Conservation (phyloP, 1,140 invertebrate genomes). For the Heliconius eleuchia region DNA sequence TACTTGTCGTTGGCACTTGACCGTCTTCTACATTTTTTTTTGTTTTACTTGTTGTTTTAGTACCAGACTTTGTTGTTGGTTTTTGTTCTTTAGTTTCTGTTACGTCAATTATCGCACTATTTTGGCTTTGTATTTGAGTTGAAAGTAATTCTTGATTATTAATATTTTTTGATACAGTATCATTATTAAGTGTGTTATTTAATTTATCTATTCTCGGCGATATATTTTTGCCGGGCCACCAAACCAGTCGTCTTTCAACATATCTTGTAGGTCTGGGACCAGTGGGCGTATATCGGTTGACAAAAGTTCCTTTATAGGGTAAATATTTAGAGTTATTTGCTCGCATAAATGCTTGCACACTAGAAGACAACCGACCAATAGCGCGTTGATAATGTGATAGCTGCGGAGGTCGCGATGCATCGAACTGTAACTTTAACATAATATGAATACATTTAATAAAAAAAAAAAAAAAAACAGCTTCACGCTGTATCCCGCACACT, state of each 20-base stretch:
- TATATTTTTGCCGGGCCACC: slow-evolving; percentile 64
- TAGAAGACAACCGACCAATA: slow-evolving; percentile 63
- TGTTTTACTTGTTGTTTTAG: slow-evolving; percentile 38
- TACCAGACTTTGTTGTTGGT: slow-evolving; percentile 37
- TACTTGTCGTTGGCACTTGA: slow-evolving; percentile 62
- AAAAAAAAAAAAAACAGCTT: too few species aligned
- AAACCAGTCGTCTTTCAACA: slow-evolving; percentile 57
- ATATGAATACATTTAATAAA: not conserved
- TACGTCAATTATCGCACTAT: slow-evolving; percentile 28
- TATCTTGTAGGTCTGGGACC: slow-evolving; percentile 58
- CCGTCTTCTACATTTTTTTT: slow-evolving; percentile 51
- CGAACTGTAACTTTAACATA: slow-evolving; percentile 65
- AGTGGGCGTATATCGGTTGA: slow-evolving; percentile 67
- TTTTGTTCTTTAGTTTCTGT: slow-evolving; percentile 43
- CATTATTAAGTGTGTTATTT: not conserved
- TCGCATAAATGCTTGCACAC: slow-evolving; percentile 63
- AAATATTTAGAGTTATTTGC: slow-evolving; percentile 59
- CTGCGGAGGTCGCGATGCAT: slow-evolving; percentile 56
- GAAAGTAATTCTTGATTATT: slow-evolving; percentile 8
- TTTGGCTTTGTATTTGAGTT: not conserved
- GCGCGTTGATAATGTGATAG: slow-evolving; percentile 57
- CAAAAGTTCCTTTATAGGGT: slow-evolving; percentile 65
- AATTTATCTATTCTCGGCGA: slow-evolving; percentile 47
- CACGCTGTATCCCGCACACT: too few species aligned
- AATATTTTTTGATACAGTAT: slow-evolving; percentile 12